Conservation (phyloP, 2,888 invertebrate species). For the Automeris io region DNA sequence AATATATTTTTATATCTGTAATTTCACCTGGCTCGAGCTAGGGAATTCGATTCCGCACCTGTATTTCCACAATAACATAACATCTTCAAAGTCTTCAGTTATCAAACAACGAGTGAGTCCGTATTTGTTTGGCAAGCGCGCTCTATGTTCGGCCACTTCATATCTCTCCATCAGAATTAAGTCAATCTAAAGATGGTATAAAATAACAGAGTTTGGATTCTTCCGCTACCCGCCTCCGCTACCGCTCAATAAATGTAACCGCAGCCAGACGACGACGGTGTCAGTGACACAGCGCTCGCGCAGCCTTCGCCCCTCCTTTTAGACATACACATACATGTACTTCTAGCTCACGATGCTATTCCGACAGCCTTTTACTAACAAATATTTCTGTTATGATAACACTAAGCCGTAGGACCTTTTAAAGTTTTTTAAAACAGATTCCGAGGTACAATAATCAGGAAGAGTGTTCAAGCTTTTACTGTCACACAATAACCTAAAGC, state of each 20-base stretch:
- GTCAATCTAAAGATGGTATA: too few species aligned
- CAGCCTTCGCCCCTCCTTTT: slow-evolving; percentile 42
- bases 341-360: slow-evolving; percentile 29
- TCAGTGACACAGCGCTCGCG: slow-evolving; percentile 63
- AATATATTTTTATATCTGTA: too few species aligned
- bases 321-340: slow-evolving; percentile 32
- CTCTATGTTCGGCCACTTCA: too few species aligned
- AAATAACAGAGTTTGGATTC: too few species aligned
- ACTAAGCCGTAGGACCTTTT: slow-evolving; percentile 1
- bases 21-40: too few species aligned
- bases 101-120: too few species aligned
- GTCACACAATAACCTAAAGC: neutral
- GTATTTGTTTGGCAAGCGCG: too few species aligned
- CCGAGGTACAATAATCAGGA: neutral
- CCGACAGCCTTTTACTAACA: slow-evolving; percentile 5
- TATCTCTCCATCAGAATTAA: too few species aligned
- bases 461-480: neutral
- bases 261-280: slow-evolving; percentile 26
- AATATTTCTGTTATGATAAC: slow-evolving; percentile 6
- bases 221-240: slow-evolving; percentile 17
- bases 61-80: too few species aligned
- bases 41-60: too few species aligned
- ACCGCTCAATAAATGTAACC: slow-evolving; percentile 11
- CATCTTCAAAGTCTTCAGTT: too few species aligned
- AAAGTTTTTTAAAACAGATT: neutral